These are phyloP conservation scores for Lutraria lutraria DNA, from an alignment of 2,888 invertebrate genomes.

Conservation along the genomic window DNA sequence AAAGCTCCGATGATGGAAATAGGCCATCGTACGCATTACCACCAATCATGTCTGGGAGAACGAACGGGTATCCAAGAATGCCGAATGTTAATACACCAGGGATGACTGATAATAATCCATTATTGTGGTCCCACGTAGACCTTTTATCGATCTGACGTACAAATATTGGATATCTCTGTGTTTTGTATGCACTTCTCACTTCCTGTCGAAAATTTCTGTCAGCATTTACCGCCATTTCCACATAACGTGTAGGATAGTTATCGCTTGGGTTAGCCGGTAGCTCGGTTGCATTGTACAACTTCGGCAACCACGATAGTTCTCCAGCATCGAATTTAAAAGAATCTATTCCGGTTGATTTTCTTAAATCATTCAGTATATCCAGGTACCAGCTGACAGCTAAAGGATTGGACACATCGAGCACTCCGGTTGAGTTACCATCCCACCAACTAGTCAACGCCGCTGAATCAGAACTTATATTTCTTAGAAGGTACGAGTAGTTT, in stretches of 20 bases:
- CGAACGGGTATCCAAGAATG: slow-evolving; percentile 91
- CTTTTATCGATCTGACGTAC: slow-evolving; percentile 92
- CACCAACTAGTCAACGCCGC: slow-evolving; percentile 90
- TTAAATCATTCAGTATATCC: slow-evolving; percentile 90
- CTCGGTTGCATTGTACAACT: slow-evolving; percentile 70
- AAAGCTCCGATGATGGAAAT: slow-evolving; percentile 86
- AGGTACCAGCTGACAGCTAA: slow-evolving; percentile 92
- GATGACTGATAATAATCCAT: slow-evolving; percentile 92
- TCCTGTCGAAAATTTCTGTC: slow-evolving; percentile 90
- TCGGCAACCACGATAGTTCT: slow-evolving; percentile 81
- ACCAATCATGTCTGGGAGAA: slow-evolving; percentile 95
- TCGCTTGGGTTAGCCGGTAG: slow-evolving; percentile 76
- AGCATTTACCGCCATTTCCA: slow-evolving; percentile 74
- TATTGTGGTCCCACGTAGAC: slow-evolving; percentile 93
- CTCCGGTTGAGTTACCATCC: slow-evolving; percentile 90
- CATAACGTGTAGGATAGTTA: slow-evolving; percentile 79
- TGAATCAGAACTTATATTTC: slow-evolving; percentile 67
- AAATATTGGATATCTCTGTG: slow-evolving; percentile 95
- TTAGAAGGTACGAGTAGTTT: slow-evolving; percentile 88
- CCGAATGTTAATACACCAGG: slow-evolving; percentile 90
- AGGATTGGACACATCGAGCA: slow-evolving; percentile 96
- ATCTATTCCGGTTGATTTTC: slow-evolving; percentile 91
- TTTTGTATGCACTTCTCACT: slow-evolving; percentile 93
- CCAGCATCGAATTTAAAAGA: slow-evolving; percentile 96
- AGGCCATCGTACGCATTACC: slow-evolving; percentile 82